These are phyloP conservation scores for Balanococcus diminutus DNA, from an alignment of 2,888 invertebrate genomes.

Conservation along the genomic window DNA sequence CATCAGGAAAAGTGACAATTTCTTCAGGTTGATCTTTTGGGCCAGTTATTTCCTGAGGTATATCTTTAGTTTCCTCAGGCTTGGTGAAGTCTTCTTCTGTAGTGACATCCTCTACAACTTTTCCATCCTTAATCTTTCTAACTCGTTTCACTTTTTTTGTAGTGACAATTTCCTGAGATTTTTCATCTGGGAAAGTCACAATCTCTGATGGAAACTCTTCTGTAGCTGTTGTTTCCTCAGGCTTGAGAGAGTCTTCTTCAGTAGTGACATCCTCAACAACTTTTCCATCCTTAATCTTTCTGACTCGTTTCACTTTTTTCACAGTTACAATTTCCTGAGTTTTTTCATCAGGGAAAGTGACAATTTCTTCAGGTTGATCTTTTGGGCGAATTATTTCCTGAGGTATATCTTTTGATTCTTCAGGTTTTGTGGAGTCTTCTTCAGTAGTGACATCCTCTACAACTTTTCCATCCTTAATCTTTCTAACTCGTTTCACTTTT, in stretches of 20 bases:
- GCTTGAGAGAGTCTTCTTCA: neutral
- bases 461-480: neutral
- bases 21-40: neutral
- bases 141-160: neutral
- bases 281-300: neutral
- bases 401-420: no score
- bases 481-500: neutral
- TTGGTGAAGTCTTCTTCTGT: neutral
- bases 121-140: neutral
- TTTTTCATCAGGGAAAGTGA: neutral
- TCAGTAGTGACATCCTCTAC: neutral
- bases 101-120: neutral
- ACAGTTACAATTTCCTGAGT: neutral
- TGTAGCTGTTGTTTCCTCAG: no score
- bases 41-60: neutral
- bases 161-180: neutral
- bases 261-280: neutral
- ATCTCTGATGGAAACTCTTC: neutral
- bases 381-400: neutral
- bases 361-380: neutral
- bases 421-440: neutral
- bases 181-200: neutral
- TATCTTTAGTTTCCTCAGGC: no score
- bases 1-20: neutral
- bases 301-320: neutral